Evolutionary conservation across 2,113 vertebrate genomes (phyloP).

Genomic region (Vimba vimba): DNA sequence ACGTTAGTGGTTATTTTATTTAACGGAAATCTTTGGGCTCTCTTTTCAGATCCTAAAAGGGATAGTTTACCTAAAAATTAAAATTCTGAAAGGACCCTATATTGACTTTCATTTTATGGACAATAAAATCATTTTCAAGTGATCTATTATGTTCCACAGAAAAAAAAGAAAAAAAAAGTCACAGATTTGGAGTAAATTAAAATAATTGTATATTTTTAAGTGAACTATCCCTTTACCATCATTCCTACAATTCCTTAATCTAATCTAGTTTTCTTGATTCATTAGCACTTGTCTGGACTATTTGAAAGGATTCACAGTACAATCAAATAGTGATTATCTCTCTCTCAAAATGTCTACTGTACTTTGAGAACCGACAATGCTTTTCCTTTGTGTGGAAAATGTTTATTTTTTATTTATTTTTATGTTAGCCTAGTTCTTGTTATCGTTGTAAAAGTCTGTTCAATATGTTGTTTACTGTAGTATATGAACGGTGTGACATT

Average conservation of each 20-base stretch:
- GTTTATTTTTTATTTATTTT: constrained; percentile 61
- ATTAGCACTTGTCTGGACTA: constrained; percentile 1
- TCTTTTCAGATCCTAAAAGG: neutral
- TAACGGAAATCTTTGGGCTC: neutral
- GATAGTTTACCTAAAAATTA: neutral
- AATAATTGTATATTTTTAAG: neutral
- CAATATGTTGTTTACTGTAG: constrained; percentile 67
- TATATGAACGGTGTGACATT: constrained; percentile 70
- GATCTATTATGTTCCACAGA: neutral
- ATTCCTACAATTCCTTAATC: neutral
- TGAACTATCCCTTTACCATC: neutral
- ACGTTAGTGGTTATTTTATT: neutral
- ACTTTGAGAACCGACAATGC: constrained; percentile 34
- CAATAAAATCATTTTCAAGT: neutral
- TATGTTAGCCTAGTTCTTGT: constrained; percentile 62
- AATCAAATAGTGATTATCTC: constrained; percentile 11
- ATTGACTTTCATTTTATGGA: neutral
- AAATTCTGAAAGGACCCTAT: neutral
- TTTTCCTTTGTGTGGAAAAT: constrained; percentile 58
- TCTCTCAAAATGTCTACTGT: constrained; percentile 17
- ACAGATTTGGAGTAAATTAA: neutral
- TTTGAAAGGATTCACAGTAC: constrained; percentile 10
- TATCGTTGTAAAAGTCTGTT: constrained; percentile 60
- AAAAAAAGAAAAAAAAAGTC: neutral
- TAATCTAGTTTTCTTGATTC: neutral